Conservation (phyloP, 2,888 invertebrate species). For the Athetis lepigone region DNA sequence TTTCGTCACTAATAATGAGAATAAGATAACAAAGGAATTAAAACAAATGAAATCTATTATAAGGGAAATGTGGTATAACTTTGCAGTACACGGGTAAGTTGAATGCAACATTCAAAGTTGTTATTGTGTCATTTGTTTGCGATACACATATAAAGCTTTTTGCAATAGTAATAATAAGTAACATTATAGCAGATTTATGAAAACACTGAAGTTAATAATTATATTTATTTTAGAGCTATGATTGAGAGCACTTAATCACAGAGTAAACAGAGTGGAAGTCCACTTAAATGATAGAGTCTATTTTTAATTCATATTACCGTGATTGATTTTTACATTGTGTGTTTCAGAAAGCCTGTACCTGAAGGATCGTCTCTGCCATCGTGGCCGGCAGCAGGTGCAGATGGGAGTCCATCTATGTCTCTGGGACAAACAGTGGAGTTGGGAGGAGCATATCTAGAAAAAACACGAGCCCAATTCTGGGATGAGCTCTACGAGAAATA, state of each 20-base stretch:
- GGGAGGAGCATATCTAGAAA: conserved; percentile 56
- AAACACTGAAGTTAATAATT: background rate
- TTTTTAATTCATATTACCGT: too few species aligned
- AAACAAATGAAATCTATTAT: conserved; percentile 56
- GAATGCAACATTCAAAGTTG: background rate
- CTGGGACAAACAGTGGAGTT: conserved; percentile 64
- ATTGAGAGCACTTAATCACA: too few species aligned
- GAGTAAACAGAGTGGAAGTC: too few species aligned
- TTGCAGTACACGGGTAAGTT: conserved; percentile 66
- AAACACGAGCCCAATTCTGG: conserved; percentile 70
- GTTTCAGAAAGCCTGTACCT: conserved; percentile 70
- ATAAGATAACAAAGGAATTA: conserved; percentile 51
- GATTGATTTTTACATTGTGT: background rate
- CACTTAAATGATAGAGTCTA: too few species aligned
- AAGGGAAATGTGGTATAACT: conserved; percentile 65
- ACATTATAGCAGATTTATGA: too few species aligned
- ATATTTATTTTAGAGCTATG: background rate
- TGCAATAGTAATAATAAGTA: too few species aligned
- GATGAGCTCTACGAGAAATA: conserved; percentile 70
- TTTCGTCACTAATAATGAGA: conserved; percentile 31
- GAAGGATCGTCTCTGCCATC: conserved; percentile 59
- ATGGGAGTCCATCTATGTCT: conserved; percentile 69
- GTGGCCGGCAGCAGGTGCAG: conserved; percentile 67
- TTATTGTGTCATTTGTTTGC: too few species aligned
- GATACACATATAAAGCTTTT: too few species aligned